phyloP scores from a whole-genome alignment of 2,797 vertebrate species.

The Orestias chungarensis region DNA sequence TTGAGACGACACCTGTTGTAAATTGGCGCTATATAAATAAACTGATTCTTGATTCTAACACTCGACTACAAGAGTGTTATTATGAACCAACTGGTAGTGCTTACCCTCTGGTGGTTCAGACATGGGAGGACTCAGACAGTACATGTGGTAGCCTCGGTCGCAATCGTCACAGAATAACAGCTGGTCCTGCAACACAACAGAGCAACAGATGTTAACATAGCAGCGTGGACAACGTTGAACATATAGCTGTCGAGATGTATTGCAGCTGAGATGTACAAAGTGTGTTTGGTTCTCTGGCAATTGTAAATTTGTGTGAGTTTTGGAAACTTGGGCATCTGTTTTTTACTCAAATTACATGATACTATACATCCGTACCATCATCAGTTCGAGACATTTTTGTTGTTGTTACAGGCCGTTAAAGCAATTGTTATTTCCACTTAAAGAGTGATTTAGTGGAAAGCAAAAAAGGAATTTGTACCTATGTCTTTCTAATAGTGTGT shows the following conservation, averaged over 20 bases:
- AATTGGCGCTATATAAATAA: too few species aligned
- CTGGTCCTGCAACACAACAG: conserved; percentile 84
- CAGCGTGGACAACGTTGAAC: conserved; percentile 8
- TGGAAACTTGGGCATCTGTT: background rate
- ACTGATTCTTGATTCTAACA: too few species aligned
- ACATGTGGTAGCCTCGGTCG: conserved; percentile 94
- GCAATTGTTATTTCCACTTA: background rate
- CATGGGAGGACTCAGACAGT: conserved; percentile 93
- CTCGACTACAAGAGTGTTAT: background rate
- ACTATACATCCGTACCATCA: background rate
- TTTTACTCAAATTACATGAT: background rate
- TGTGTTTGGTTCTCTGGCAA: conserved; percentile 12
- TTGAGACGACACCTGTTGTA: too few species aligned
- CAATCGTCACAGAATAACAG: conserved; percentile 93
- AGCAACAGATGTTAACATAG: conserved; percentile 15
- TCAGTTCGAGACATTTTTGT: background rate
- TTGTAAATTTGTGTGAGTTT: background rate
- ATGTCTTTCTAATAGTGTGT: background rate
- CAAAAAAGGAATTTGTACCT: background rate
- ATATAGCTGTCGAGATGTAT: conserved; percentile 5
- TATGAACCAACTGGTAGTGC: conserved; percentile 34
- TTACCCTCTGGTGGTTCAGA: conserved; percentile 92
- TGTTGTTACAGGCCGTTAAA: background rate
- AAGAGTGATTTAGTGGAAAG: background rate
- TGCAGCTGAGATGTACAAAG: conserved; percentile 1